These are phyloP conservation scores for Thecocarcelia acutangulata DNA, from an alignment of 2,888 invertebrate genomes.

Conservation along the genomic window DNA sequence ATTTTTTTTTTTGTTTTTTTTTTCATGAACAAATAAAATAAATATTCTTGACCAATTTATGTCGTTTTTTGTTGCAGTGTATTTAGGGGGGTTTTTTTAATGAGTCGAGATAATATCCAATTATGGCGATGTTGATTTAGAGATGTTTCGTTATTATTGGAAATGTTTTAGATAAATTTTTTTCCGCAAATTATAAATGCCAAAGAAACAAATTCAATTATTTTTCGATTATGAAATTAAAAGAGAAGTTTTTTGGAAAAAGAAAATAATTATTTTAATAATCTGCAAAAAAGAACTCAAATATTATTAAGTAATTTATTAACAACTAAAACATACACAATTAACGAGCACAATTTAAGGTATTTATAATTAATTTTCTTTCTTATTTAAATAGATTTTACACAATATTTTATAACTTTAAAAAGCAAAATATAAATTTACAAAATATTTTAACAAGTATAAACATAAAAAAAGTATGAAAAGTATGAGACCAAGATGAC, in stretches of 20 bases:
- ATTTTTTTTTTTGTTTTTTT: too few species aligned
- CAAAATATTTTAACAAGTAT: neutral
- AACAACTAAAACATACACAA: constrained; percentile 59
- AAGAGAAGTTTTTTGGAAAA: constrained; percentile 42
- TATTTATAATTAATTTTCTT: constrained; percentile 17
- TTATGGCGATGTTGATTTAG: constrained; percentile 43
- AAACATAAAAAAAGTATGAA: neutral
- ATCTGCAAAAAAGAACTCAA: constrained; percentile 39
- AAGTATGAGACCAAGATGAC: too few species aligned
- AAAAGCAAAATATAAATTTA: too few species aligned
- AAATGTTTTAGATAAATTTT: constrained; percentile 43
- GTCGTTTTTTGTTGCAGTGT: constrained; percentile 42
- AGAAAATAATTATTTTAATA: constrained; percentile 47
- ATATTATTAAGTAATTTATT: neutral
- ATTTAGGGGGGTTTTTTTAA: constrained; percentile 21
- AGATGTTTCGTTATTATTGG: constrained; percentile 51
- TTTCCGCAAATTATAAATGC: constrained; percentile 68
- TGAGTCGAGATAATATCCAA: constrained; percentile 55
- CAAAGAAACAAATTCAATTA: constrained; percentile 57
- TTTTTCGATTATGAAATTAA: constrained; percentile 58
- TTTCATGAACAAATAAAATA: constrained; percentile 60
- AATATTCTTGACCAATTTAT: constrained; percentile 53
- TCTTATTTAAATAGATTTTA: too few species aligned
- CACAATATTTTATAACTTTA: too few species aligned
- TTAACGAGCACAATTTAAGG: constrained; percentile 51